These are phyloP conservation scores for Oceanites oceanicus DNA, from an alignment of 2,113 vertebrate species.

Conservation along the genomic window DNA sequence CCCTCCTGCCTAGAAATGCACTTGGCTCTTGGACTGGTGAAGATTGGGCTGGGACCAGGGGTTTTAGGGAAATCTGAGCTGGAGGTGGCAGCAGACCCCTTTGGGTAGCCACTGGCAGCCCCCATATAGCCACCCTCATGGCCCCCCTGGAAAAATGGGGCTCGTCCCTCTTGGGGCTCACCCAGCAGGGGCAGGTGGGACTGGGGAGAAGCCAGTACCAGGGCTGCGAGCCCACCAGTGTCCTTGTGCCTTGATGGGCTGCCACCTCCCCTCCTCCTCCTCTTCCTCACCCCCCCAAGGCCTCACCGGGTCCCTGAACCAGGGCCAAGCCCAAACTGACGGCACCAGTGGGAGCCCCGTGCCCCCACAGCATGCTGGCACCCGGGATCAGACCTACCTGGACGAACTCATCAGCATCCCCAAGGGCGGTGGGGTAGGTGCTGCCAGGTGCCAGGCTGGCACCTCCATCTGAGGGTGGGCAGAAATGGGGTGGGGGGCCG, in stretches of 20 bases:
- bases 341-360: accelerated
- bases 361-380: accelerated
- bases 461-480: background rate
- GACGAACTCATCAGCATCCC: constrained; percentile 44
- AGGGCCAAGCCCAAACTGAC: background rate
- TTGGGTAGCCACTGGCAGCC: background rate
- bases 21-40: background rate
- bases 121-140: background rate
- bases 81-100: background rate
- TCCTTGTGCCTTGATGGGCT: accelerated
- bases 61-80: background rate
- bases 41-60: accelerated
- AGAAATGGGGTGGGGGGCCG: accelerated
- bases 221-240: background rate
- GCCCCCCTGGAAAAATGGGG: accelerated
- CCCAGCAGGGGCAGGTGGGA: background rate
- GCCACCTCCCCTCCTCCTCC: background rate
- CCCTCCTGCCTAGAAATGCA: background rate
- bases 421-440: background rate
- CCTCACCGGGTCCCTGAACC: background rate
- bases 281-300: background rate
- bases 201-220: background rate
- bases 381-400: background rate
- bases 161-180: background rate
- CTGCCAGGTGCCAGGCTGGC: background rate